Percentiles rank a stretch among this genome's conserved stretches.
phyloP scores from a whole-genome alignment of 2,888 invertebrate genomes.

The Eilema depressum region DNA sequence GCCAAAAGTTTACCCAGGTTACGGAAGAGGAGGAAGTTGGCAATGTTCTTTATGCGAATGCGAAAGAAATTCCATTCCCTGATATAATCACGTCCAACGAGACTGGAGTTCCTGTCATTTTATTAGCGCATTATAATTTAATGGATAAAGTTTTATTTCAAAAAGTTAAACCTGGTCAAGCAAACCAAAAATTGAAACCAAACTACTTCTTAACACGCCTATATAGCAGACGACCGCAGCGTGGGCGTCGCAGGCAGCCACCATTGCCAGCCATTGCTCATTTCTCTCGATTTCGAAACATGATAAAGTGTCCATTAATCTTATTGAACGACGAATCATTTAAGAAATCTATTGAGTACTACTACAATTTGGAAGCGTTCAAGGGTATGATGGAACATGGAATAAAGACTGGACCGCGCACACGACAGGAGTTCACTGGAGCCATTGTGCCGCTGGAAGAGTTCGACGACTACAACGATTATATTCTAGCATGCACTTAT shows the following conservation, averaged over 20 bases:
- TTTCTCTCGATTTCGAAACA: conserved; percentile 58
- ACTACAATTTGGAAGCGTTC: conserved; percentile 63
- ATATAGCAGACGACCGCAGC: not conserved
- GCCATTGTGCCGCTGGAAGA: conserved; percentile 61
- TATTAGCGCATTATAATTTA: conserved; percentile 54
- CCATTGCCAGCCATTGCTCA: conserved; percentile 39
- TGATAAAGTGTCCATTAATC: conserved; percentile 62
- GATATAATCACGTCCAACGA: conserved; percentile 63
- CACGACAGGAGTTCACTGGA: conserved; percentile 58
- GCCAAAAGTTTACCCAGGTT: conserved; percentile 39
- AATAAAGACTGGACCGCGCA: conserved; percentile 59
- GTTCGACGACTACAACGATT: conserved; percentile 67
- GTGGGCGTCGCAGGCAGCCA: not conserved
- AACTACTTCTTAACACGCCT: not conserved
- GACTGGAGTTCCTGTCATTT: conserved; percentile 63
- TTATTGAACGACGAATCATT: conserved; percentile 57
- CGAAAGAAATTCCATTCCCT: conserved; percentile 64
- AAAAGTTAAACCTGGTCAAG: conserved; percentile 18
- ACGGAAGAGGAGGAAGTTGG: conserved; percentile 52
- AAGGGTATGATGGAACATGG: conserved; percentile 53
- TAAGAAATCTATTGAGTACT: conserved; percentile 62
- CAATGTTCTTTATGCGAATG: conserved; percentile 53
- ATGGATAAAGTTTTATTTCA: conserved; percentile 60
- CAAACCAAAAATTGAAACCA: not conserved
- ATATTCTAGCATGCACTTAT: conserved; percentile 63